These are phyloP conservation scores for Lagria hirta DNA, from an alignment of 2,888 invertebrate genomes.

Conservation along the genomic window DNA sequence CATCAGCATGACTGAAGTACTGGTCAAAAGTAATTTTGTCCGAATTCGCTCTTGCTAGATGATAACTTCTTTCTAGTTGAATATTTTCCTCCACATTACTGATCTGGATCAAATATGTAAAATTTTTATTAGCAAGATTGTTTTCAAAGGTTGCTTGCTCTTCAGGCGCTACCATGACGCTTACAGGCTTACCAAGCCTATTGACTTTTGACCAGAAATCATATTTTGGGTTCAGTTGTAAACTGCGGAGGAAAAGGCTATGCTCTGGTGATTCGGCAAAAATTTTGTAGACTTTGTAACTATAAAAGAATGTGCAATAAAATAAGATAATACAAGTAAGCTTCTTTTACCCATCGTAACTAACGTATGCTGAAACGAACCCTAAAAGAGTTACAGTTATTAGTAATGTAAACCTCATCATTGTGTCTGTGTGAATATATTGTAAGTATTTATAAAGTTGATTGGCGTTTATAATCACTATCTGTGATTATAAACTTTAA, in stretches of 20 bases:
- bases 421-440: too few relatives aligned
- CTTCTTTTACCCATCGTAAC: constrained; percentile 19
- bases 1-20: constrained; percentile 45
- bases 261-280: constrained; percentile 45
- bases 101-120: constrained; percentile 53
- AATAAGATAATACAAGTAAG: constrained; percentile 2
- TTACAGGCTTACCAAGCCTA: constrained; percentile 50
- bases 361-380: constrained; percentile 1
- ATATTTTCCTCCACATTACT: constrained; percentile 58
- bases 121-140: constrained; percentile 45
- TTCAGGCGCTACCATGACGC: constrained; percentile 54
- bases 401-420: too few relatives aligned
- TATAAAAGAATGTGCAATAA: constrained; percentile 32
- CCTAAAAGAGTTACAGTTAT: constrained; percentile 7
- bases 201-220: constrained; percentile 51
- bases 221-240: constrained; percentile 37
- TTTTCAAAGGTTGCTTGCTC: constrained; percentile 47
- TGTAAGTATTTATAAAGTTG: too few relatives aligned
- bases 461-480: too few relatives aligned
- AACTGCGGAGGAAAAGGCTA: constrained; percentile 41
- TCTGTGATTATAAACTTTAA: too few relatives aligned
- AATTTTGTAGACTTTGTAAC: constrained; percentile 53
- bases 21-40: constrained; percentile 50
- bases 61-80: constrained; percentile 8
- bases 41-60: constrained; percentile 18